Conservation (phyloP, 2,797 vertebrate species). For the Choloepus didactylus region DNA sequence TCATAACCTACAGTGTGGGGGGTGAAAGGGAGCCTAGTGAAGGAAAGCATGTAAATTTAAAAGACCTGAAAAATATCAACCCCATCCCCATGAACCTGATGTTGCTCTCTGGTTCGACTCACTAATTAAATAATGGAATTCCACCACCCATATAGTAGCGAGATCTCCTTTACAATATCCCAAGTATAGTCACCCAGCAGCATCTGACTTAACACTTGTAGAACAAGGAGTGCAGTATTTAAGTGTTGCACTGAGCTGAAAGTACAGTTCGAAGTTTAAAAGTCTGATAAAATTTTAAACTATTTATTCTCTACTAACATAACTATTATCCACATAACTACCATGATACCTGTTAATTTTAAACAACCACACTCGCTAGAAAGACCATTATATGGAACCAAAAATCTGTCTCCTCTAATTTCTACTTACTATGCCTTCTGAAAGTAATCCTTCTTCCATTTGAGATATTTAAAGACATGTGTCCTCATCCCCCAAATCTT, state of each 20-base stretch:
- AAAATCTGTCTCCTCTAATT: background rate
- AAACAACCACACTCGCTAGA: constrained; percentile 25
- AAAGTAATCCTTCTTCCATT: constrained; percentile 40
- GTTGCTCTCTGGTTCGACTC: constrained; percentile 18
- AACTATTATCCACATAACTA: constrained; percentile 15
- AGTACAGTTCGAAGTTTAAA: background rate
- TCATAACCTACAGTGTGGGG: background rate
- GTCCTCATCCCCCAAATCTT: background rate
- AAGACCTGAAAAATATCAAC: background rate
- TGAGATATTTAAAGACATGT: constrained; percentile 31
- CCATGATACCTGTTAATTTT: background rate
- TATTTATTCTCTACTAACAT: background rate
- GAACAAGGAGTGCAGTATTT: background rate
- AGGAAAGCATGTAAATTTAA: constrained; percentile 31
- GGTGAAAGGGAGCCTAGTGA: background rate
- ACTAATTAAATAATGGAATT: background rate
- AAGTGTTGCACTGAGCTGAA: background rate
- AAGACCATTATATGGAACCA: constrained; percentile 10
- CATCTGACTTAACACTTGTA: background rate
- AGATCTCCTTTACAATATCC: background rate
- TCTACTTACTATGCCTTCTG: background rate
- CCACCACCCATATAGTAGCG: background rate
- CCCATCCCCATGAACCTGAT: background rate
- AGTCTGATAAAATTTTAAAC: background rate
- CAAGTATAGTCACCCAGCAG: background rate